phyloP scores from a whole-genome alignment of 2,888 invertebrate species.

The Cyclophora albipunctata region DNA sequence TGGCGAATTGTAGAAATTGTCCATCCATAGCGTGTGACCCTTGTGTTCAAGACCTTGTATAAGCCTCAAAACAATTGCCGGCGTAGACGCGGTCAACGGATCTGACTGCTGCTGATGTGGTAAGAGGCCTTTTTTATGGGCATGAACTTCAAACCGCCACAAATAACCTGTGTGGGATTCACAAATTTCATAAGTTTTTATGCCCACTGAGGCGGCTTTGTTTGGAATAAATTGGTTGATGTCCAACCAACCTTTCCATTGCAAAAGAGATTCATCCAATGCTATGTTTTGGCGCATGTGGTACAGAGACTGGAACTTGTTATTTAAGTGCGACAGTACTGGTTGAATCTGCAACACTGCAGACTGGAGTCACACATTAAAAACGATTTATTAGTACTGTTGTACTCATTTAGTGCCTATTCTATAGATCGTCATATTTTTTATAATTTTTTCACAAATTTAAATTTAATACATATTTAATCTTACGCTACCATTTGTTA shows the following conservation, averaged over 20 bases:
- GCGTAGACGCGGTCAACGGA: too few species aligned
- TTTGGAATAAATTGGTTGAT: background rate
- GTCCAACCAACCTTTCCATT: constrained; percentile 18
- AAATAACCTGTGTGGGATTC: constrained; percentile 7
- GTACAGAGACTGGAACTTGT: background rate
- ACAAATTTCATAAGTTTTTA: constrained; percentile 20
- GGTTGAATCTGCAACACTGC: constrained; percentile 19
- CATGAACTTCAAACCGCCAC: too few species aligned
- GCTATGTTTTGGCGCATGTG: constrained; percentile 12
- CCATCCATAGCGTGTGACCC: constrained; percentile 22
- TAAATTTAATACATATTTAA: too few species aligned
- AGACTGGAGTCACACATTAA: too few species aligned
- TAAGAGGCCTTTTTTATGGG: too few species aligned
- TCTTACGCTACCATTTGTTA: too few species aligned
- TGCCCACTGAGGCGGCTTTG: constrained; percentile 10
- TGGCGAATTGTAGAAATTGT: too few species aligned
- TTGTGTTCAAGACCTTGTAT: constrained; percentile 18
- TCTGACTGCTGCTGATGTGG: too few species aligned
- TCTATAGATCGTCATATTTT: too few species aligned
- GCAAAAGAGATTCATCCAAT: constrained; percentile 14
- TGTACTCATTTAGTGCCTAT: too few species aligned
- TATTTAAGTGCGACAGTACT: constrained; percentile 5
- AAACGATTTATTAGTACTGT: too few species aligned
- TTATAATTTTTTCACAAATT: too few species aligned
- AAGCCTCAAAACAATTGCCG: constrained; percentile 10